phyloP scores from a whole-genome alignment of 2,797 vertebrate species.

The Tenualosa thibaudeaui region DNA sequence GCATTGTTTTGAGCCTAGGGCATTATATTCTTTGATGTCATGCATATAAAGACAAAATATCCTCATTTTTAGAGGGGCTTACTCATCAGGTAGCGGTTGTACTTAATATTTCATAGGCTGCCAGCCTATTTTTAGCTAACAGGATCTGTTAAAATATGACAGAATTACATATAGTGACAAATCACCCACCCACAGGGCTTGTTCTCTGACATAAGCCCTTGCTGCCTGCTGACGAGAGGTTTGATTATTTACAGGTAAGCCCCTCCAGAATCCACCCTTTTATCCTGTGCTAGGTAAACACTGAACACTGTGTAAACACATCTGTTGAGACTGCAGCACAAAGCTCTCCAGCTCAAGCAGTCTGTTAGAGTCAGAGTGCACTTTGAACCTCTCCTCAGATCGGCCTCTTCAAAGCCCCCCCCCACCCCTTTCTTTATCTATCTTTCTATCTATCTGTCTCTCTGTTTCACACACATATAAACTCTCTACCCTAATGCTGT shows the following conservation, averaged over 20 bases:
- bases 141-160: constrained; percentile 7
- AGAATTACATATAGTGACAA: neutral
- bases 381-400: constrained; percentile 62
- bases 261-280: constrained; percentile 46
- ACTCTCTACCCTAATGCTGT: neutral
- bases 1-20: neutral
- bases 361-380: constrained; percentile 40
- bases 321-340: constrained; percentile 58
- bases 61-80: neutral
- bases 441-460: neutral
- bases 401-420: neutral
- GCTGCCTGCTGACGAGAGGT: neutral
- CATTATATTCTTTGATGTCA: neutral
- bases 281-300: constrained; percentile 46
- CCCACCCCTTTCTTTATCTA: neutral
- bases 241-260: constrained; percentile 41
- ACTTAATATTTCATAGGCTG: constrained; percentile 18
- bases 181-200: neutral
- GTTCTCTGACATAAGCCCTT: neutral
- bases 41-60: neutral
- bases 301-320: constrained; percentile 69
- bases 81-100: constrained; percentile 2
- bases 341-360: constrained; percentile 52
- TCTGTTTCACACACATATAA: neutral
- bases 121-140: neutral